Evolutionary conservation across 53 echinoderm and acorn worm species (phyloP).

Genomic region (Actinopyga echinites): DNA sequence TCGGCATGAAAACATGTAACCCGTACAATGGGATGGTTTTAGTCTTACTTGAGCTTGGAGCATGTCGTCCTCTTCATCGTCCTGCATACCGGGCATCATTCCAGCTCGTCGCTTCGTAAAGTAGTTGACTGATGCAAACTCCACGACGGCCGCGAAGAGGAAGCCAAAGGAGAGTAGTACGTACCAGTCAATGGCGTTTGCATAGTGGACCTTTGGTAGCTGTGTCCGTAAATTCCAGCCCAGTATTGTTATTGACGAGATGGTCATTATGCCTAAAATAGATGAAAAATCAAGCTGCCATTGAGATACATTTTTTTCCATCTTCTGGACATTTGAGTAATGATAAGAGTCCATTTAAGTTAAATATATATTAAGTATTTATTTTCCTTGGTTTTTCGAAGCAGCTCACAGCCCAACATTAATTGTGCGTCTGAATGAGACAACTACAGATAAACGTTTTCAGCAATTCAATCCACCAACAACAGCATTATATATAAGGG

Average conservation of each 20-base stretch:
- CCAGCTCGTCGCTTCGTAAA: constrained; percentile 92
- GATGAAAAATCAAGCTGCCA: neutral
- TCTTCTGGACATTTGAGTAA: neutral
- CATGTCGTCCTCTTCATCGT: constrained; percentile 84
- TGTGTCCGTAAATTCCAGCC: constrained; percentile 84
- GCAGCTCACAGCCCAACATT: too few species aligned
- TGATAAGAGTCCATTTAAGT: too few species aligned
- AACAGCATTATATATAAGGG: too few species aligned
- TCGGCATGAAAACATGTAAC: too few species aligned
- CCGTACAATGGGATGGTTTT: too few species aligned
- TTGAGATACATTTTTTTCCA: too few species aligned
- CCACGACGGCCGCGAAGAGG: constrained; percentile 83
- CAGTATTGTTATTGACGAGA: constrained; percentile 89
- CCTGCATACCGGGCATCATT: constrained; percentile 87
- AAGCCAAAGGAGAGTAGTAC: constrained; percentile 84
- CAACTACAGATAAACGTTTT: too few species aligned
- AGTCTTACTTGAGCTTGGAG: constrained; percentile 75
- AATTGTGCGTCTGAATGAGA: too few species aligned
- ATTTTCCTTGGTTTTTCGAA: too few species aligned
- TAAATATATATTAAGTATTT: too few species aligned
- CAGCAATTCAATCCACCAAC: too few species aligned
- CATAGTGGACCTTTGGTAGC: constrained; percentile 91
- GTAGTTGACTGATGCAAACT: constrained; percentile 94
- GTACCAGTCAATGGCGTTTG: constrained; percentile 95
- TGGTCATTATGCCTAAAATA: constrained; percentile 81